phyloP scores from a whole-genome alignment of 2,797 vertebrate genomes.

The Enteromius paludinosus region DNA sequence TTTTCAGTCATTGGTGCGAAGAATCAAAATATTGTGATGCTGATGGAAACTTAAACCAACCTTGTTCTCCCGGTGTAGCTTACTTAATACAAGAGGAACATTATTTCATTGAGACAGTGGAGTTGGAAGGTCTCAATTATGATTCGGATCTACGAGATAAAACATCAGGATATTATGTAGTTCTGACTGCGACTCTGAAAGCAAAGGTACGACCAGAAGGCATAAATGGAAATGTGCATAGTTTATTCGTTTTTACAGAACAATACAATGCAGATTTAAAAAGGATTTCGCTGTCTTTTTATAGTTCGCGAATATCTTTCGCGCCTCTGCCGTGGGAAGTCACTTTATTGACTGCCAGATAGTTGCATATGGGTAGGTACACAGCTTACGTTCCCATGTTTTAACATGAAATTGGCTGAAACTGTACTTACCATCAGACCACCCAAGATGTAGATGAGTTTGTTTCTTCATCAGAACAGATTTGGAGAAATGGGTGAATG shows the following conservation, averaged over 20 bases:
- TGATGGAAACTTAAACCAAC: background rate
- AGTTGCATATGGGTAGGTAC: slow-evolving; percentile 87
- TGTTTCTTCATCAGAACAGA: background rate
- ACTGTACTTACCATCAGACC: background rate
- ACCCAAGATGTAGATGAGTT: background rate
- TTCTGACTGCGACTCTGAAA: slow-evolving; percentile 82
- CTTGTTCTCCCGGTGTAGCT: slow-evolving; percentile 70
- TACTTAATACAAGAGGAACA: slow-evolving; percentile 78
- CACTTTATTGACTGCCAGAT: slow-evolving; percentile 83
- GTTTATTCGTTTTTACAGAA: background rate
- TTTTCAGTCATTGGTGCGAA: background rate
- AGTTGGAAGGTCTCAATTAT: slow-evolving; percentile 85
- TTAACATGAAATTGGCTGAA: background rate
- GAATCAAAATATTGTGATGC: background rate
- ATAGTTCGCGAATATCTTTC: slow-evolving; percentile 86
- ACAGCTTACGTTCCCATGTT: too few relatives aligned
- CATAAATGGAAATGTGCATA: background rate
- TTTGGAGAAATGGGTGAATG: background rate
- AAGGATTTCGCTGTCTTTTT: background rate
- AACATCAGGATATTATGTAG: slow-evolving; percentile 78
- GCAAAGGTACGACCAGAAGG: slow-evolving; percentile 78
- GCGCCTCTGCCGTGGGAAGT: slow-evolving; percentile 79
- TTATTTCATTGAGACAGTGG: slow-evolving; percentile 85
- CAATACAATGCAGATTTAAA: background rate
- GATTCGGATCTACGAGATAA: slow-evolving; percentile 75